These are phyloP conservation scores for Synergus japonicus DNA, from an alignment of 2,888 invertebrate genomes.

Conservation along the genomic window DNA sequence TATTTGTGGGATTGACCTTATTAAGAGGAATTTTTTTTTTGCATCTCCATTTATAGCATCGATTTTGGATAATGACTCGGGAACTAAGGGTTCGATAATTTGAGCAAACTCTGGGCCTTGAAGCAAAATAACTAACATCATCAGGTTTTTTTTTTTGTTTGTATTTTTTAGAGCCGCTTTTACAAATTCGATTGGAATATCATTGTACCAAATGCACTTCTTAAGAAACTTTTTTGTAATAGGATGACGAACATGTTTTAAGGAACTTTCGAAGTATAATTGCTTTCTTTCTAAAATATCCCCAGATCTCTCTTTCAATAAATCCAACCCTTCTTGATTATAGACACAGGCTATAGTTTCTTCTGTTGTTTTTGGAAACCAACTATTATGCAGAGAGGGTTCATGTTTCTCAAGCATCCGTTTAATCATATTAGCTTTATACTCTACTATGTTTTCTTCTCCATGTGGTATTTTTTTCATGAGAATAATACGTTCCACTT, in stretches of 20 bases:
- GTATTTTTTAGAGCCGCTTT: constrained; percentile 28
- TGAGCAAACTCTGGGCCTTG: constrained; percentile 56
- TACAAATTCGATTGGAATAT: constrained; percentile 65
- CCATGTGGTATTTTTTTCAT: not conserved
- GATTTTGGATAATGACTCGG: constrained; percentile 48
- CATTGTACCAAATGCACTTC: constrained; percentile 65
- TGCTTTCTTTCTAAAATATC: no score
- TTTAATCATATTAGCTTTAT: constrained; percentile 44
- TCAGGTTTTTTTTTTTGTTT: not conserved
- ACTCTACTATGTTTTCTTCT: not conserved
- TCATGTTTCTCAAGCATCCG: constrained; percentile 45
- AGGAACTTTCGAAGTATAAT: not conserved
- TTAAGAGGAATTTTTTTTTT: constrained; percentile 38
- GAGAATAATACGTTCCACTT: constrained; percentile 42
- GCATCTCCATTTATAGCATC: constrained; percentile 53
- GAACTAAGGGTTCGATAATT: constrained; percentile 61
- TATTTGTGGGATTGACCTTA: constrained; percentile 40
- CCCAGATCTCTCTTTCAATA: constrained; percentile 37
- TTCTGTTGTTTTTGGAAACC: constrained; percentile 16
- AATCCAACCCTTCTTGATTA: constrained; percentile 28
- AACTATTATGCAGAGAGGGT: constrained; percentile 44
- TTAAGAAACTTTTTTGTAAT: constrained; percentile 58
- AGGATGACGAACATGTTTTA: constrained; percentile 21
- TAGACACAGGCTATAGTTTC: not conserved
- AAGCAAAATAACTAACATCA: constrained; percentile 60